These are phyloP conservation scores for Nematopogon swammerdamellus DNA, from an alignment of 2,888 invertebrate genomes.

Conservation along the genomic window DNA sequence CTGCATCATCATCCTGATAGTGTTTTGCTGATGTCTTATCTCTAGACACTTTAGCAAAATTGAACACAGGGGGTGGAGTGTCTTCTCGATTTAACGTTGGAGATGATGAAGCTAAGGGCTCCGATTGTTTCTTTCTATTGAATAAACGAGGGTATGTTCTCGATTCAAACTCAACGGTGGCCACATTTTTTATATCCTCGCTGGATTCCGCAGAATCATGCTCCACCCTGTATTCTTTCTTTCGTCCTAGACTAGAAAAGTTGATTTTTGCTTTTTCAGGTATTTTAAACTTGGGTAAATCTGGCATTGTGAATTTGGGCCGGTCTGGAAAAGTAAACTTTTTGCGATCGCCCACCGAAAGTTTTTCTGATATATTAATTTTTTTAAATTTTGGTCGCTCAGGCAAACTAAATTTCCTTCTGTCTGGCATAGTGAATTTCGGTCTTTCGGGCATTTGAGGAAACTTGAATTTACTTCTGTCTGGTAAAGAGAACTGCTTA, in stretches of 20 bases:
- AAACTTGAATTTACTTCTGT: constrained; percentile 25
- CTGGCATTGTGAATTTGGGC: constrained; percentile 51
- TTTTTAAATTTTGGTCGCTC: constrained; percentile 55
- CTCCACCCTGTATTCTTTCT: constrained; percentile 38
- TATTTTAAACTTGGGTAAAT: constrained; percentile 54
- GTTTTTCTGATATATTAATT: constrained; percentile 48
- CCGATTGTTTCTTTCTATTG: constrained; percentile 40
- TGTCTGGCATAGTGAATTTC: constrained; percentile 55
- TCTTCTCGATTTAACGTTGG: constrained; percentile 50
- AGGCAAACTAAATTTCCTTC: constrained; percentile 64
- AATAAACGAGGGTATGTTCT: constrained; percentile 77
- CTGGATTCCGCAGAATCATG: constrained; percentile 34
- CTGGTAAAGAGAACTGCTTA: constrained; percentile 43
- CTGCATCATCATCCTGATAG: constrained; percentile 40
- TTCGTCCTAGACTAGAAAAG: constrained; percentile 60
- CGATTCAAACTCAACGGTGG: constrained; percentile 68
- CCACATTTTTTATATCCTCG: constrained; percentile 36
- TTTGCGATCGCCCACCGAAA: constrained; percentile 55
- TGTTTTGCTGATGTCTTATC: constrained; percentile 49
- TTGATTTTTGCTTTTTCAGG: constrained; percentile 61
- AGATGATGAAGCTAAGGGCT: constrained; percentile 51
- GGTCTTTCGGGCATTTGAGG: constrained; percentile 51
- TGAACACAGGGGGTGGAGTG: constrained; percentile 59
- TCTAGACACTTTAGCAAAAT: constrained; percentile 64
- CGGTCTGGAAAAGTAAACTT: constrained; percentile 62